Conservation (phyloP, 2,797 vertebrate genomes). For the Falco biarmicus region DNA sequence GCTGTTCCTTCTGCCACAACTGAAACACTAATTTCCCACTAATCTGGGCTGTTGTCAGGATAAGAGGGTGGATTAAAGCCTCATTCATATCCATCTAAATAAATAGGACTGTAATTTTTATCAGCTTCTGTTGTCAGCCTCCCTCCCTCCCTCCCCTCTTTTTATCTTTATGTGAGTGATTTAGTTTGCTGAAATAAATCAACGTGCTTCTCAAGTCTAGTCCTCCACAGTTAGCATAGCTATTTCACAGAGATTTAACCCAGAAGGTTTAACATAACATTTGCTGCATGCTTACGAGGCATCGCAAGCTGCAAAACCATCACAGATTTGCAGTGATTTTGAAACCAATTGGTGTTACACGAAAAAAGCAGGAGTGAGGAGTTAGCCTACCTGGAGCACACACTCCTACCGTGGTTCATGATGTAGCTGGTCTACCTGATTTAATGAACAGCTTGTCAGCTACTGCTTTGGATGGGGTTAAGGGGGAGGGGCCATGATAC, state of each 20-base stretch:
- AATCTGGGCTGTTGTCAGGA: background rate
- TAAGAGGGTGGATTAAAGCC: background rate
- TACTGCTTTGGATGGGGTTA: background rate
- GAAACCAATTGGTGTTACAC: background rate
- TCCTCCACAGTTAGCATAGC: background rate
- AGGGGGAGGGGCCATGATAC: background rate
- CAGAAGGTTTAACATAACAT: background rate
- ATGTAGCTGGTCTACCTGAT: background rate
- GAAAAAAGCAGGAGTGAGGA: background rate
- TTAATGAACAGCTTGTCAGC: background rate
- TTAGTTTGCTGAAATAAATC: conserved; percentile 5
- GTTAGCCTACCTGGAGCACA: background rate
- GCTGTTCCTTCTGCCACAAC: background rate
- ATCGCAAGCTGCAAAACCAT: background rate
- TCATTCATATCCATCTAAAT: background rate
- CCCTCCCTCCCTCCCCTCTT: background rate
- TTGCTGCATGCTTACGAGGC: background rate
- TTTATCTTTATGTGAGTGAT: background rate
- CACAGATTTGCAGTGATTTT: background rate
- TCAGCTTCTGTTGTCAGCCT: background rate
- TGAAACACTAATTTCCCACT: background rate
- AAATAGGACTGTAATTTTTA: background rate
- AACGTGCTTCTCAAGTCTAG: background rate
- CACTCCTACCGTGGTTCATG: background rate
- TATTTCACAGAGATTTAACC: background rate